A percentile compares a stretch with the other conserved stretches of the same genome.
These are phyloP conservation scores for Trachymyrmex cornetzi DNA, from an alignment of 1,140 invertebrate genomes.

Conservation along the genomic window DNA sequence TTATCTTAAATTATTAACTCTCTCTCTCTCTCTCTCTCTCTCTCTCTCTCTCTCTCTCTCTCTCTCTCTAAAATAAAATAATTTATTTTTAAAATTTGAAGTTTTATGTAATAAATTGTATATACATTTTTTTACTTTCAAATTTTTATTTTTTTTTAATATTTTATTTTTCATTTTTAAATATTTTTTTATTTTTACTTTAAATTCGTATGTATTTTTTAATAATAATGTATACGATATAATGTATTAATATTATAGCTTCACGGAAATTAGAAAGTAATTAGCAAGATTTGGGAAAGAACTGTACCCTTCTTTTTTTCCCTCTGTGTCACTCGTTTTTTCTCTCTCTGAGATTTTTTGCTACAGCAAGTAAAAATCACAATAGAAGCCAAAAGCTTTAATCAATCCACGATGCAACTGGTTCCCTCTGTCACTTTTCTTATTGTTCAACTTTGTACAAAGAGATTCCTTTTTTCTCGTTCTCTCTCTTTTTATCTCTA, in stretches of 20 bases:
- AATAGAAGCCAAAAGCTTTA: slow-evolving; percentile 32
- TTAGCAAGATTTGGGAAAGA: neutral
- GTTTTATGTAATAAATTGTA: neutral
- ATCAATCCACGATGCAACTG: slow-evolving; percentile 53
- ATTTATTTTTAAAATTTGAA: neutral
- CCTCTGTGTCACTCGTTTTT: no score
- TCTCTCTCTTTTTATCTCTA: slow-evolving; percentile 7
- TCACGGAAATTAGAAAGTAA: slow-evolving; percentile 15
- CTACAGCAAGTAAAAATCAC: slow-evolving; percentile 20
- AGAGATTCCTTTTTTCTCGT: neutral
- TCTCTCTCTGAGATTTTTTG: neutral
- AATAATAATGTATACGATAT: neutral
- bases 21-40: no score
- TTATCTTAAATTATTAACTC: neutral
- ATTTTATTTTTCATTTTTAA: no score
- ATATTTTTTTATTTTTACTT: no score
- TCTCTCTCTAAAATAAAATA: neutral
- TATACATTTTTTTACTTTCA: neutral
- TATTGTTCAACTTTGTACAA: slow-evolving; percentile 39
- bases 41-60: no score
- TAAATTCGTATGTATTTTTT: no score
- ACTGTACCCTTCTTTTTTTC: neutral
- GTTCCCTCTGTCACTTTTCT: slow-evolving; percentile 18
- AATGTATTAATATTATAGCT: neutral
- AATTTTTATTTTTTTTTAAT: neutral